Conservation (phyloP, 2,888 invertebrate genomes). For the Lamellibrachia satsuma region DNA sequence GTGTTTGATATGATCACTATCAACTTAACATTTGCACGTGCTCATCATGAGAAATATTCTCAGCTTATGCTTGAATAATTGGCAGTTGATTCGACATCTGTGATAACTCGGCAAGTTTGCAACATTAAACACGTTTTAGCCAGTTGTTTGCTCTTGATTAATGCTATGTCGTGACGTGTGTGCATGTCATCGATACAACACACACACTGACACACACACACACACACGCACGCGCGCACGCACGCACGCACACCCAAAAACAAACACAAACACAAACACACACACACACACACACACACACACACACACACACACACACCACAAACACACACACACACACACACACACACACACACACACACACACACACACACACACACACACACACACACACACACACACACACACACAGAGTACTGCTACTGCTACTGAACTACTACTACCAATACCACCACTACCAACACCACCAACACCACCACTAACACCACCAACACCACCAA, state of each 20-base stretch:
- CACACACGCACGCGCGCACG: neutral
- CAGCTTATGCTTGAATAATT: neutral
- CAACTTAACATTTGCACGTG: neutral
- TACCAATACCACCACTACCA: too few relatives aligned
- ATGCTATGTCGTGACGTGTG: neutral
- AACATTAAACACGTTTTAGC: neutral
- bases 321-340: neutral
- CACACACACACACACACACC: neutral
- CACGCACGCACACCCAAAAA: too few relatives aligned
- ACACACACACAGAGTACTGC: too few relatives aligned
- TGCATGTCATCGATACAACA: neutral
- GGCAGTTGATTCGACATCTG: neutral
- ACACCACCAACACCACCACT: too few relatives aligned
- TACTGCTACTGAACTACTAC: too few relatives aligned
- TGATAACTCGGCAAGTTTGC: neutral
- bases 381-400: neutral
- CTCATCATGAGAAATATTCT: neutral
- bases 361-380: neutral
- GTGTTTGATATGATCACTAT: neutral
- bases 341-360: too few relatives aligned
- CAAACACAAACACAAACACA: neutral
- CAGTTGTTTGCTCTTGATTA: neutral
- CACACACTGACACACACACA: neutral
- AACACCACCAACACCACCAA: too few relatives aligned
- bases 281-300: neutral